phyloP scores from a whole-genome alignment of 2,797 vertebrate species.

The Furcifer pardalis region DNA sequence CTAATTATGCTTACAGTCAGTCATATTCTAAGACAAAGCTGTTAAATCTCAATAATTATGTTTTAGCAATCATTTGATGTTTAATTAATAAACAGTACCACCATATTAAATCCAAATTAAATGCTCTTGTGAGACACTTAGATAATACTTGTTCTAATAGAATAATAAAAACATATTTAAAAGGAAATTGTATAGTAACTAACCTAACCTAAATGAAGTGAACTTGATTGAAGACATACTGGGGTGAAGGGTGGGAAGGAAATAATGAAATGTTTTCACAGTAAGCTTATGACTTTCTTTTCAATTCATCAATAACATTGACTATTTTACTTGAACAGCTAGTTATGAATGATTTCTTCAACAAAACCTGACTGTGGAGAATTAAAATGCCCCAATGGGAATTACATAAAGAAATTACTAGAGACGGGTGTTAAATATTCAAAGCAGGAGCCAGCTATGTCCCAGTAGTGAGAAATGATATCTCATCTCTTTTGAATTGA shows the following conservation, averaged over 20 bases:
- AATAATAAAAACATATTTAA: conserved; percentile 40
- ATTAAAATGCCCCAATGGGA: too few relatives aligned
- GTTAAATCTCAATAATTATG: conserved; percentile 43
- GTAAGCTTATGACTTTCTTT: too few relatives aligned
- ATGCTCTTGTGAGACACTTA: background rate
- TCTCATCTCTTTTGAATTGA: too few relatives aligned
- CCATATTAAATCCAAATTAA: conserved; percentile 48
- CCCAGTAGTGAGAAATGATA: too few relatives aligned
- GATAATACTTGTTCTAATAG: conserved; percentile 31
- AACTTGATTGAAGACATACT: background rate
- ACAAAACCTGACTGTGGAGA: too few relatives aligned
- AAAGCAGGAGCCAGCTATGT: too few relatives aligned
- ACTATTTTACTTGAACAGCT: too few relatives aligned
- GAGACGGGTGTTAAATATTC: too few relatives aligned
- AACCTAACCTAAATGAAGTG: conserved; percentile 30
- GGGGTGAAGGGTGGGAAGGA: background rate
- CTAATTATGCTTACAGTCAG: conserved; percentile 24
- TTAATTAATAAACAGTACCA: conserved; percentile 51
- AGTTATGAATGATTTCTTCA: too few relatives aligned
- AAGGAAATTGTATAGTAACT: conserved; percentile 2
- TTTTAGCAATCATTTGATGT: conserved; percentile 48
- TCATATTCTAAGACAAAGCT: conserved; percentile 24
- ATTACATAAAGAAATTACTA: too few relatives aligned
- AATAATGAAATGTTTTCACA: too few relatives aligned
- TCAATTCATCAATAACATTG: too few relatives aligned